Evolutionary conservation across 1,140 invertebrate species (phyloP), one percentile per base, ranked within the genome.

Genomic region (Drosophila busckii): DNA sequence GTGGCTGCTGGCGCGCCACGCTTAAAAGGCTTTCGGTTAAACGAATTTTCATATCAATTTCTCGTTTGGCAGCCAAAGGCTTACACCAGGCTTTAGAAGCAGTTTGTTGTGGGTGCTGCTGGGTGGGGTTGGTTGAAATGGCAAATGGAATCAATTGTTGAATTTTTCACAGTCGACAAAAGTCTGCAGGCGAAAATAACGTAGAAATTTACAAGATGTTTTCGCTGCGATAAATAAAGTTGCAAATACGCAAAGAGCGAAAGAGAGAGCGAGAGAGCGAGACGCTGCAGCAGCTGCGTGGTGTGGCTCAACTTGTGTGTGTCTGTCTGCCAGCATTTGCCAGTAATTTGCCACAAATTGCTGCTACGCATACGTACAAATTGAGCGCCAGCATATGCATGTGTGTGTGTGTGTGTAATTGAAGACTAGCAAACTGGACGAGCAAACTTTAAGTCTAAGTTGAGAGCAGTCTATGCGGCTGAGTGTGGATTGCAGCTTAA

Each of bases 201-300:
- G 65, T 71, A 67, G 35, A 78, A 75, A 69, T 82, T 75, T 80
- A 80, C 73, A 82, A 80, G 73, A 80, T 80, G 73, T 82, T 80
- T 80, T 82, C 69, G 54, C 38, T 56, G 64, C 73, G 73, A 80
- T 80, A 80, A 80, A 80, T 80, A 82, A 82, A 80, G 75, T 75
- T 80, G 69, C 64, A 82, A 80, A 80, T 75, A 70, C 58, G 53
- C n/a, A n/a, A n/a, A n/a, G n/a, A n/a, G n/a, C n/a, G n/a, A n/a
- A n/a, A n/a, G n/a, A n/a, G n/a, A n/a, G n/a, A n/a, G n/a, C n/a
- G n/a, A n/a, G n/a, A n/a, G n/a, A n/a, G n/a, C n/a, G n/a, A n/a
- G n/a, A n/a, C 58, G 54, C 54, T 68, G 73, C 73, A 78, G 64
- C 63, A 46, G 52, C 56, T 60, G 61, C 17, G 20, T 12, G 32